Conservation (phyloP, 2,113 vertebrate genomes). For the Gasterosteus nipponicus region DNA sequence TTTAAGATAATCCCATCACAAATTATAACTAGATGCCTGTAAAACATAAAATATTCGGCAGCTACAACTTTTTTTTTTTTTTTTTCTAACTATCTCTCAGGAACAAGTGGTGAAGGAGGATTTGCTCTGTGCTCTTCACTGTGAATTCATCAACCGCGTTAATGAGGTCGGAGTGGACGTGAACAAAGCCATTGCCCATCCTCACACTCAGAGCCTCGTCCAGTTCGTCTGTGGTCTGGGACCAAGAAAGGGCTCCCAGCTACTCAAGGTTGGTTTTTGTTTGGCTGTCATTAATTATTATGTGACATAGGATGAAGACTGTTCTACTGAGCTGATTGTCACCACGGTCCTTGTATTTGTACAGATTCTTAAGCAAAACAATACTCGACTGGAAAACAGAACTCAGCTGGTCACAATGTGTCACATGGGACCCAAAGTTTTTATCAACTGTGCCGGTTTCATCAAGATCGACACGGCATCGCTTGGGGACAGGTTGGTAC, state of each 20-base stretch:
- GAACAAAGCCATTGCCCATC: conserved; percentile 94
- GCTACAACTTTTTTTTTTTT: not conserved
- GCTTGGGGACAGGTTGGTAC: conserved; percentile 91
- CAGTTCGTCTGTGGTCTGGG: conserved; percentile 97
- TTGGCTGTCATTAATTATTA: not conserved
- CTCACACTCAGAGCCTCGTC: conserved; percentile 95
- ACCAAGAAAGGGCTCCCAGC: conserved; percentile 93
- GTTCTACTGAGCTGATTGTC: not conserved
- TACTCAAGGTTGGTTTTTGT: conserved; percentile 87
- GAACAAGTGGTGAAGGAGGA: conserved; percentile 98
- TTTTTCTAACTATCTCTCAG: conserved; percentile 62
- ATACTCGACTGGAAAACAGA: conserved; percentile 96
- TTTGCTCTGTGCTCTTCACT: conserved; percentile 91
- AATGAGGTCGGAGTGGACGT: conserved; percentile 99
- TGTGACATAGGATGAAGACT: not conserved
- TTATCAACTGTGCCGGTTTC: conserved; percentile 99
- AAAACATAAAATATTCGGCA: not conserved
- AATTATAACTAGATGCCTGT: not conserved
- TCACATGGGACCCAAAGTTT: conserved; percentile 99
- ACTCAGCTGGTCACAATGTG: conserved; percentile 99
- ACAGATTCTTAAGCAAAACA: conserved; percentile 98
- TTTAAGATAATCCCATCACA: not conserved
- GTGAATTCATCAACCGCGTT: conserved; percentile 97
- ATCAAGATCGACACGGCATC: conserved; percentile 98
- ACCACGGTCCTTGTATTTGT: not conserved